Base-by-base conservation (phyloP, 2,888 invertebrate genomes). In the Sarcophaga caerulescens region DNA sequence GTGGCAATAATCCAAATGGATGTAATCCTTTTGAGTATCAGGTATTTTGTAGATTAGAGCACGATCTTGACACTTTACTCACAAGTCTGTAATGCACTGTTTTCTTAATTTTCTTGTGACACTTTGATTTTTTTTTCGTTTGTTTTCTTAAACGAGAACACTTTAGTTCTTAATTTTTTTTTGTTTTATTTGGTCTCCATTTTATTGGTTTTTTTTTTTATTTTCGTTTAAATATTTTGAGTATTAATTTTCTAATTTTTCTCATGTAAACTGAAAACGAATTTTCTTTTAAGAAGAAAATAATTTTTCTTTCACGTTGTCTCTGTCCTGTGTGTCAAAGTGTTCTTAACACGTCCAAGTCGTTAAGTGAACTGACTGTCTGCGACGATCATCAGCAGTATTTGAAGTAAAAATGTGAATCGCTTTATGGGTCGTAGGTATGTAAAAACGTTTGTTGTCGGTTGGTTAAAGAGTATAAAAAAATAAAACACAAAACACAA, bases 311-410 rank as follows among this genome's bases (percentile, higher is more conserved):
- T 14, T 4, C 12, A 52, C 10, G 47, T 79, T 35, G 60, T 45
- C 65, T 65, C 10, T 77, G 52, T 69, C 78, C 47, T 47, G 21
- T 71, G 10, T 47, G 17, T 52, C 17, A 14, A 52, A 14, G 65
- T 88, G 92, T 93, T 91, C 91, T 90, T 90, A 90, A 90, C 92
- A 90, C 92, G 91, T 90, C 92, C 92, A 93, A 92, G 93, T 93
- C 93, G 92, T 91, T 92, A 90, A 91, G 91, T 92, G 91, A 93
- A 93, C 93, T 93, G 93, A 92, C 91, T 92, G 91, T 91, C 91
- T 90, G 91, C 89, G 90, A 89, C 90, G 92, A 92, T 92, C 93
- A 91, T 91, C 92, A 90, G 85, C 91, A 91, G 92, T 93, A 93
- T 93, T 92, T 93, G 90, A 92, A 92, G 90, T 90, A 89, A 91